Conservation (phyloP, 2,113 vertebrate genomes). For the Catharus fuscescens region DNA sequence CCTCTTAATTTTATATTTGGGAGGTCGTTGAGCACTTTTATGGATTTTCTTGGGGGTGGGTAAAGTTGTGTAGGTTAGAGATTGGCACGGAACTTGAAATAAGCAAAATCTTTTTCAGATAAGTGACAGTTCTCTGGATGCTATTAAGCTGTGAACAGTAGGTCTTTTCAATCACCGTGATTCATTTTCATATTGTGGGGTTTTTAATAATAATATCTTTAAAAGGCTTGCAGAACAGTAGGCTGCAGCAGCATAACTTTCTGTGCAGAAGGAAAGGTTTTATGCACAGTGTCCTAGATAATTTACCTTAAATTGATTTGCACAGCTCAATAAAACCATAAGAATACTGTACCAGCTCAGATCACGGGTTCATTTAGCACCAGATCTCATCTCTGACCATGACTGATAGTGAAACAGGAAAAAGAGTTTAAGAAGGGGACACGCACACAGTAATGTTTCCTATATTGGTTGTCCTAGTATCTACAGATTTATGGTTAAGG, state of each 20-base stretch:
- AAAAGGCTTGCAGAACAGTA: conserved; percentile 52
- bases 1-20: conserved; percentile 32
- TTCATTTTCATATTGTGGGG: conserved; percentile 65
- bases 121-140: conserved; percentile 65
- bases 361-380: not conserved
- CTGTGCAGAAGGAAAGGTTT: conserved; percentile 27
- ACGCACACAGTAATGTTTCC: not conserved
- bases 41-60: conserved; percentile 63
- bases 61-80: conserved; percentile 61
- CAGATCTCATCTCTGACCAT: not conserved
- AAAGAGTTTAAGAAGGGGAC: not conserved
- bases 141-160: conserved; percentile 67
- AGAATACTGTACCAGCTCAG: not conserved
- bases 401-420: not conserved
- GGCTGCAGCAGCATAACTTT: conserved; percentile 47
- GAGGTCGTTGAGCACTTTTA: conserved; percentile 38
- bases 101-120: conserved; percentile 57
- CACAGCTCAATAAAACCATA: not conserved
- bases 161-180: conserved; percentile 63
- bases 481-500: not conserved
- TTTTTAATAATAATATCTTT: conserved; percentile 61
- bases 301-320: conserved; percentile 21
- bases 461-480: not conserved
- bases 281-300: not conserved
- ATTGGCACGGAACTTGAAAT: conserved; percentile 67